Percentiles rank a stretch among this genome's conserved stretches.
Evolutionary conservation across 2,797 vertebrate genomes (phyloP).

Genomic region (Malacoraja senta): DNA sequence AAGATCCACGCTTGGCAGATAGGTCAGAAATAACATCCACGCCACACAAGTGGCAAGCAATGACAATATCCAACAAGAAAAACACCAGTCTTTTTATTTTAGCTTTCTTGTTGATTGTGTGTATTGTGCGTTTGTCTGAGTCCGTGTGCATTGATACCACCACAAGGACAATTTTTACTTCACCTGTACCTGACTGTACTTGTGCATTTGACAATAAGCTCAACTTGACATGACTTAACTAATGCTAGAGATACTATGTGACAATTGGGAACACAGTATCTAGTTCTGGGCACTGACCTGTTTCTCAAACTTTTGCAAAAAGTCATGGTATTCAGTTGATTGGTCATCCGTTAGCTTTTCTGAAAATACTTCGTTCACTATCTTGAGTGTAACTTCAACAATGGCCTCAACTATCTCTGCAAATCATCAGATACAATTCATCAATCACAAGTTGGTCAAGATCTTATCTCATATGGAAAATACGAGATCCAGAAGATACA

Average conservation of each 20-base stretch:
- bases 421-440: not conserved
- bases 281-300: not conserved
- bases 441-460: not conserved
- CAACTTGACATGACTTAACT: not conserved
- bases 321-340: not conserved
- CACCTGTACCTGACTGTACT: too few relatives aligned
- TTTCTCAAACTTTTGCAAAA: not conserved
- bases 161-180: too few relatives aligned
- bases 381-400: not conserved
- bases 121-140: too few relatives aligned
- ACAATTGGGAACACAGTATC: not conserved
- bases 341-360: not conserved
- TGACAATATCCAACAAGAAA: too few relatives aligned
- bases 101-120: too few relatives aligned
- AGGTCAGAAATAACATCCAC: too few relatives aligned
- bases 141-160: too few relatives aligned
- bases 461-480: not conserved
- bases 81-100: too few relatives aligned
- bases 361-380: not conserved
- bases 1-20: too few relatives aligned
- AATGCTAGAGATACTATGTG: not conserved
- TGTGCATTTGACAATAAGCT: too few relatives aligned
- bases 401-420: not conserved
- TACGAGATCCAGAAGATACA: too few relatives aligned
- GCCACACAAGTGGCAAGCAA: too few relatives aligned